Percentiles rank a stretch among this genome's conserved stretches.
phyloP scores from a whole-genome alignment of 2,888 invertebrate genomes.

The Chrysopilus asiliformis region DNA sequence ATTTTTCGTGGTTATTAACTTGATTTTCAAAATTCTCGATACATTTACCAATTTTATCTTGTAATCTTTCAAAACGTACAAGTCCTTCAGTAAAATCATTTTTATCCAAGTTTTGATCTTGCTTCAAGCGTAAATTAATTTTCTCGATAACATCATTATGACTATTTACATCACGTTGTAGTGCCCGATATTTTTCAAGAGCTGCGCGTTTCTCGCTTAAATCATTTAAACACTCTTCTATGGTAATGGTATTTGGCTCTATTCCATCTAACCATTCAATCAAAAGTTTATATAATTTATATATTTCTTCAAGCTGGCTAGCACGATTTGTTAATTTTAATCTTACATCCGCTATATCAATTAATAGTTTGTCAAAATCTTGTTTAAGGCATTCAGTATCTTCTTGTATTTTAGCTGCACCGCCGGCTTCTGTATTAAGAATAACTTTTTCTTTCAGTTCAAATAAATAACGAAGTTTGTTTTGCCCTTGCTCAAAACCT shows the following conservation, averaged over 20 bases:
- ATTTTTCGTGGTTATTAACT: constrained; percentile 76
- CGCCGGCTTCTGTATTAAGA: constrained; percentile 80
- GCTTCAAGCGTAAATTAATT: constrained; percentile 56
- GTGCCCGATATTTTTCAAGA: constrained; percentile 72
- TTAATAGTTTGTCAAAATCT: constrained; percentile 78
- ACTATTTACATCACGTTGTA: constrained; percentile 67
- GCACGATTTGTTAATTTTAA: constrained; percentile 61
- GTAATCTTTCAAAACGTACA: constrained; percentile 55
- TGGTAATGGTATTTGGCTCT: constrained; percentile 62
- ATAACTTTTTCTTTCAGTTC: constrained; percentile 88
- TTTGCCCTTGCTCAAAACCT: constrained; percentile 84
- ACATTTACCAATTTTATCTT: constrained; percentile 49
- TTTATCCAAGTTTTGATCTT: constrained; percentile 51
- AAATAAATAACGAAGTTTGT: constrained; percentile 66
- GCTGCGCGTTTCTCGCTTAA: constrained; percentile 82
- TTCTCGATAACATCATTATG: constrained; percentile 68
- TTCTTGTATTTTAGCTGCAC: constrained; percentile 80
- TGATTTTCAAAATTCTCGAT: constrained; percentile 66
- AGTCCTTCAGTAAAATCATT: constrained; percentile 58
- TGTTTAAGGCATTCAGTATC: constrained; percentile 78
- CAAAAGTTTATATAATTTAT: constrained; percentile 67
- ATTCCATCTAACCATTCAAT: constrained; percentile 82
- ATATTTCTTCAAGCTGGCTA: constrained; percentile 72
- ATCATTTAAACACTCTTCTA: constrained; percentile 64
- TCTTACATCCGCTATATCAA: constrained; percentile 66